phyloP scores from a whole-genome alignment of 1,140 invertebrate species.

The Zaprionus davidi region DNA sequence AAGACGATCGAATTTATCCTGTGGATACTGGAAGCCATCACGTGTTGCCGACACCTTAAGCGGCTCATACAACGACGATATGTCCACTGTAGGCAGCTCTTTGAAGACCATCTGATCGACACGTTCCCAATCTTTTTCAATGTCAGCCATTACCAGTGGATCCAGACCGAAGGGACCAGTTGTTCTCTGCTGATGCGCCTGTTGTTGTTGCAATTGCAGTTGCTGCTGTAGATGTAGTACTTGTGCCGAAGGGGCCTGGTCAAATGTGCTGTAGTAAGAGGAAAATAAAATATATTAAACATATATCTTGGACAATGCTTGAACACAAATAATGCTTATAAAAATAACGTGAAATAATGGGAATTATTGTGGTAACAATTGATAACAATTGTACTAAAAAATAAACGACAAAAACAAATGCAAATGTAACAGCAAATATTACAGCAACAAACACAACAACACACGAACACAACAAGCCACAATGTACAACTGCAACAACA shows the following conservation, averaged over 20 bases:
- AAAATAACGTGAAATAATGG: background rate
- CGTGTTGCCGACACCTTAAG: constrained; percentile 83
- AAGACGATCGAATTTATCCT: constrained; percentile 85
- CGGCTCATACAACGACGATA: constrained; percentile 86
- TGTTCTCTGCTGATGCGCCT: constrained; percentile 63
- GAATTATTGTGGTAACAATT: constrained; percentile 4
- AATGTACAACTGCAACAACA: constrained; percentile 9
- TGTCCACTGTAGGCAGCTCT: constrained; percentile 85
- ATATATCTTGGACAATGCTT: background rate
- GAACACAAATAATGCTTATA: background rate
- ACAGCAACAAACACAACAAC: constrained; percentile 12
- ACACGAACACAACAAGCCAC: constrained; percentile 9
- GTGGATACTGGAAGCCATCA: constrained; percentile 85
- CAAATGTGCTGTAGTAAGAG: constrained; percentile 64
- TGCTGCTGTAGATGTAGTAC: constrained; percentile 66
- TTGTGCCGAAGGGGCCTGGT: constrained; percentile 68
- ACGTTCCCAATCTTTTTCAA: constrained; percentile 85
- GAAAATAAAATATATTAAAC: constrained; percentile 4
- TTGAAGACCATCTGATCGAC: constrained; percentile 80
- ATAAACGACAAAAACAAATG: constrained; percentile 10
- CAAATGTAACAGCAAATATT: constrained; percentile 7
- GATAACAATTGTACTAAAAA: background rate
- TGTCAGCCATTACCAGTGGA: constrained; percentile 87
- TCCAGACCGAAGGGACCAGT: constrained; percentile 90
- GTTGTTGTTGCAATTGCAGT: constrained; percentile 58